Base-by-base conservation (phyloP, 2,113 vertebrate species). In the Dipodomys merriami region DNA sequence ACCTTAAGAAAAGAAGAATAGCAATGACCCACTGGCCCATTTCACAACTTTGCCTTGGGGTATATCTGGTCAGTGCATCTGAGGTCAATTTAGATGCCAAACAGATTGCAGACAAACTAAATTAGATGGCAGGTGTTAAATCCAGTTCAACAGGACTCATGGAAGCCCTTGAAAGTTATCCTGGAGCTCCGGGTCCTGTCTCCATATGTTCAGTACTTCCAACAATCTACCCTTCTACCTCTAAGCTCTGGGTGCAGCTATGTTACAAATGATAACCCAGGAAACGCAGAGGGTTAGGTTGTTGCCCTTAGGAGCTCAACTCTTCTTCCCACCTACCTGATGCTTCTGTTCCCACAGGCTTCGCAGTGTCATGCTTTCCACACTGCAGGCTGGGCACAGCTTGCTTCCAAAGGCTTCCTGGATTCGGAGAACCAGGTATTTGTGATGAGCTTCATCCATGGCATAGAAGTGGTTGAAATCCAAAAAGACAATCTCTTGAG, bases 401-500 rank as follows among this genome's bases (percentile, higher is more conserved):
- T 98, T 99, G 85, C 94, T 97, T 94, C 98, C 98, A 97, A 99
- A 99, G 23, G 98, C 98, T 64, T 99, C 98, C 92, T 92, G 98
- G 88, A 99, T 98, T 97, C 98, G 98, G 92, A 76, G 96, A 94
- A 99, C 98, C 94, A 99, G 98, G 97, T 98, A 98, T 68, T 68
- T 92, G 80, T 99, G 99, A 97, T 99, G 99, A 88, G 97, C 96
- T n/a, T 98, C 96, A 2, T 98, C 98, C 99, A 99, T 99, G 68
- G 99, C 99, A 0, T 99, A 99, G 97, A 99, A 99, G 94, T 99
- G 99, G 97, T 99, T 99, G 96, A 99, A 99, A 97, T 99, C 99
- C 96, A 99, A 96, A 94, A 99, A 99, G 90, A 99, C 96, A 0
- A 99, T 98, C 98, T 99, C 98, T 78, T 96, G 98, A 23, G 97